A percentile compares a stretch with the other conserved stretches of the same genome.
phyloP scores from a whole-genome alignment of 2,797 vertebrate genomes.

The Danio aesculapii region DNA sequence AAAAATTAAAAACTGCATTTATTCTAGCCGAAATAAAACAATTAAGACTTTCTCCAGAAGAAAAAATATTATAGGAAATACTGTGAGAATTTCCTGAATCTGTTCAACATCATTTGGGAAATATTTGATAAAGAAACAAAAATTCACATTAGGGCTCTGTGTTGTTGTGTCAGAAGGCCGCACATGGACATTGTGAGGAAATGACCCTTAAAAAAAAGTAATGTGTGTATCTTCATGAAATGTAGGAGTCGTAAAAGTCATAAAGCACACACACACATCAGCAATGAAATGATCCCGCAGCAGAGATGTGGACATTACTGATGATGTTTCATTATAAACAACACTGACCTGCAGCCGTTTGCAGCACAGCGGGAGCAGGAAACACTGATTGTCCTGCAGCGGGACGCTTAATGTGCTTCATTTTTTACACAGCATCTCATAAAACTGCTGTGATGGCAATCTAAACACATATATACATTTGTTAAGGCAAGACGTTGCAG shows the following conservation, averaged over 20 bases:
- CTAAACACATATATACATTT: not conserved
- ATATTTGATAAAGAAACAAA: too few relatives aligned
- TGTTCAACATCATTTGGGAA: too few relatives aligned
- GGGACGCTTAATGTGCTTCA: not conserved
- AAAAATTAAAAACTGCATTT: too few relatives aligned
- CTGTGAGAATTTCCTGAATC: too few relatives aligned
- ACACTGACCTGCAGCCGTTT: not conserved
- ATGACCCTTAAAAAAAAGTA: too few relatives aligned
- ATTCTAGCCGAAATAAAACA: too few relatives aligned
- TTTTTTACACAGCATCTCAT: not conserved
- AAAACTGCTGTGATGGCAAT: not conserved
- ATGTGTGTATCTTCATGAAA: not conserved
- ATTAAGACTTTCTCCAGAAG: too few relatives aligned
- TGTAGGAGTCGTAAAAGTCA: not conserved
- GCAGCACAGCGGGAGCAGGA: not conserved
- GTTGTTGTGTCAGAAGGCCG: too few relatives aligned
- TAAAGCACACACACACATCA: conserved; percentile 11
- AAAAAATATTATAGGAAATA: too few relatives aligned
- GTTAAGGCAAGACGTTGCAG: too few relatives aligned
- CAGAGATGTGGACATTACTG: conserved; percentile 18
- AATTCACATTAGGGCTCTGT: too few relatives aligned
- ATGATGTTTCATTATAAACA: not conserved
- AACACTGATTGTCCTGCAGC: not conserved
- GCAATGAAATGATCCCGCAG: not conserved
- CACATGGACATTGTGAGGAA: too few relatives aligned